Base-by-base conservation (phyloP, 2,888 invertebrate genomes). In the Agrypnus murinus region DNA sequence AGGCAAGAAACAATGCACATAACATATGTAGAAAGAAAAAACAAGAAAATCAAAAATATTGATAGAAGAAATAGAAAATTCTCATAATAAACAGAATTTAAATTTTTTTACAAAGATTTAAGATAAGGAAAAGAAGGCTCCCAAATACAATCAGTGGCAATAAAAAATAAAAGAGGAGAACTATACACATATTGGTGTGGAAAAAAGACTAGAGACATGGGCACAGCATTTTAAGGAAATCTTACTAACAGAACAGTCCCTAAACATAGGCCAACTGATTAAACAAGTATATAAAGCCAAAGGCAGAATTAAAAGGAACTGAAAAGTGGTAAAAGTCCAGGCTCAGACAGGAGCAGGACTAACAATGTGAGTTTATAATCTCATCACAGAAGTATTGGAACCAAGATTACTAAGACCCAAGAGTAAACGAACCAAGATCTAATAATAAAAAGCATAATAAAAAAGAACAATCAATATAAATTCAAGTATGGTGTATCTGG, bases 11-110 rank as follows among this genome's bases (percentile, higher is more conserved):
- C 10, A 4, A 40, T 10, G 10, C 40, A 40, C 7, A 40, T 10
- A 12, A 10, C 40, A 40, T 40, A 40, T 43, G 43, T n/a, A 43
- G 43, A 43, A n/a, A 40, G n/a, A n/a, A n/a, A 40, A 40, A n/a
- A 7, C n/a, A 40, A 40, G 6, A 10, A 40, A 40, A 40, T 10
- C 43, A 43, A 43, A 43, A n/a, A 43, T 8, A 43, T 5, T 8
- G 43, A 43, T 43, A 14, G 14, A 43, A n/a, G 43, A 43, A 43
- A 43, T 43, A 8, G 43, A 43, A 43, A 43, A 8, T 12, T 6
- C 43, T 8, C 14, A 43, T n/a, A 43, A 10, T 36, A 43, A 6
- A 43, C 5, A 6, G n/a, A 43, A 8, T 43, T 10, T 43, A 43
- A n/a, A n/a, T n/a, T n/a, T n/a, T n/a, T 40, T 40, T 40, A 10